Evolutionary conservation across 2,113 vertebrate species (phyloP).

Genomic region (Perca schrenkii): DNA sequence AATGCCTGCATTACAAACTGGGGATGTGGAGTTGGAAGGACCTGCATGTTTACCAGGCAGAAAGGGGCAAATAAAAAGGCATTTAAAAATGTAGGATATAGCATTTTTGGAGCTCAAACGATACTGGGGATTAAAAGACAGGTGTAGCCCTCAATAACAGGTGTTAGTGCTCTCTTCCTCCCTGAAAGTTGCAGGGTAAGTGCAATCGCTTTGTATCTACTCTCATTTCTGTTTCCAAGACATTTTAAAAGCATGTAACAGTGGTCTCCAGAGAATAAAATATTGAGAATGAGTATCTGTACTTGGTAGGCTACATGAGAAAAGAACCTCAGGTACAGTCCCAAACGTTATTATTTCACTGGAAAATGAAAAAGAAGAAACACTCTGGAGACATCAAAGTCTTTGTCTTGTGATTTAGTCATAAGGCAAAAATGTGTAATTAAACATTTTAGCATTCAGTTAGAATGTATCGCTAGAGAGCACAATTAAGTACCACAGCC

Average conservation of each 20-base stretch:
- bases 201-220: background rate
- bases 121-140: background rate
- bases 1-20: background rate
- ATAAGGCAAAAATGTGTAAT: background rate
- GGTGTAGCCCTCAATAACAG: background rate
- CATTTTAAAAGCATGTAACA: background rate
- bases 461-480: background rate
- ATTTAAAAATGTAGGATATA: fast-evolving
- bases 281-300: background rate
- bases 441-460: background rate
- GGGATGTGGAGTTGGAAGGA: background rate
- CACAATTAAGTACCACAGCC: background rate
- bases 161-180: conserved; percentile 30
- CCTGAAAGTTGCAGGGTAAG: conserved; percentile 1
- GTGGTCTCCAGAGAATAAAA: conserved; percentile 13
- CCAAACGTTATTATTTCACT: background rate
- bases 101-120: fast-evolving
- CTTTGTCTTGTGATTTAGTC: background rate
- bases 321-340: background rate
- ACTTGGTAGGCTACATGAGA: background rate
- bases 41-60: background rate
- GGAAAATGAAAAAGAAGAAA: background rate
- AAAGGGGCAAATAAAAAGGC: background rate
- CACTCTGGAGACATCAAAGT: background rate
- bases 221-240: conserved; percentile 33